Evolutionary conservation across 2,113 vertebrate genomes (phyloP).

Genomic region (Oxyura jamaicensis): DNA sequence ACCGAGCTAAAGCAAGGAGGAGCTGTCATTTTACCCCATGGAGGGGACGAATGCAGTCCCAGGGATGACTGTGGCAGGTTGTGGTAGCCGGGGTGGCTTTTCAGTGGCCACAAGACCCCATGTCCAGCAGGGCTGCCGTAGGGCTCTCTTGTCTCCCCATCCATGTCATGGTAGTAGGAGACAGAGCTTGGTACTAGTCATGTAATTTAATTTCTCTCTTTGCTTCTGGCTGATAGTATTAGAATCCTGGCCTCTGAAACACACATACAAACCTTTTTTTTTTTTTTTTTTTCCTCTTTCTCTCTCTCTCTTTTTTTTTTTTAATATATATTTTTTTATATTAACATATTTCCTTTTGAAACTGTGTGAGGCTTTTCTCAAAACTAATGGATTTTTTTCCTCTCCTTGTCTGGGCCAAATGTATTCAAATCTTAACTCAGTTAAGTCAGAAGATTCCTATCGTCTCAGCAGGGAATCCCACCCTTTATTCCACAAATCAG

Average conservation of each 20-base stretch:
- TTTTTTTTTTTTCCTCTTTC: neutral
- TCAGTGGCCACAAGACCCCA: accelerated
- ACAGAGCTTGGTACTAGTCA: neutral
- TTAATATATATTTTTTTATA: neutral
- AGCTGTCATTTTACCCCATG: accelerated
- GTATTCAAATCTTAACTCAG: constrained; percentile 83
- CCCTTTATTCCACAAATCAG: constrained; percentile 82
- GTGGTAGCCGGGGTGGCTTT: accelerated
- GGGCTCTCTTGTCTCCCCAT: neutral
- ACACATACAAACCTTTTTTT: constrained; percentile 41
- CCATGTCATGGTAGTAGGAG: constrained; percentile 10
- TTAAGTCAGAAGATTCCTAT: constrained; percentile 82
- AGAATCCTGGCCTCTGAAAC: constrained; percentile 61
- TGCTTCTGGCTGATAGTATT: constrained; percentile 63
- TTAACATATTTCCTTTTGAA: constrained; percentile 85
- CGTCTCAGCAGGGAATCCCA: constrained; percentile 82
- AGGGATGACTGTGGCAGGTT: neutral
- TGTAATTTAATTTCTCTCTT: constrained; percentile 72
- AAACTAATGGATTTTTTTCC: constrained; percentile 81
- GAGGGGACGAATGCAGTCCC: neutral
- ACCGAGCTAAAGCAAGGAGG: neutral
- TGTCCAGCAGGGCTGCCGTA: neutral
- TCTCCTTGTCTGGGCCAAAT: constrained; percentile 78
- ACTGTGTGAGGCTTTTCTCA: constrained; percentile 77
- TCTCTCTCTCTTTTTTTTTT: neutral